Base-by-base conservation (phyloP, 2,113 vertebrate species). In the Microtus richardsoni region DNA sequence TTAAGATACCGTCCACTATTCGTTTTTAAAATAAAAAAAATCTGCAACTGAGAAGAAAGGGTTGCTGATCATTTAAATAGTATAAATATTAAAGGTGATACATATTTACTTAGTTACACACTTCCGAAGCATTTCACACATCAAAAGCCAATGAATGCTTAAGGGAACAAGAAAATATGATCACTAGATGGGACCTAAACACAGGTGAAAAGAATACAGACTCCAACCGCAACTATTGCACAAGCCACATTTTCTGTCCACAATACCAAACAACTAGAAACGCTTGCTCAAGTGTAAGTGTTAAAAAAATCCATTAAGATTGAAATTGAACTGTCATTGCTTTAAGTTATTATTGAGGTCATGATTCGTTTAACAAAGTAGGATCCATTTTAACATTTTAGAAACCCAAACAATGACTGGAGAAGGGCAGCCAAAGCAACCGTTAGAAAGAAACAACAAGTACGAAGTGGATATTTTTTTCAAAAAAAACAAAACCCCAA, bases 221-320 rank as follows among this genome's bases (percentile, higher is more conserved):
- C 89, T 87, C 39, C 36, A 79, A 36, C 71, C 62, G 1, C 14
- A 91, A 44, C 16, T 88, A 16, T n/a, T 12, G 0, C 11, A 79
- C 3, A 83, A 54, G 28, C 4, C 9, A 52, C 5, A 64, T 52
- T 52, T 80, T 82, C 36, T 83, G 12, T 77, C 26, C 41, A 77
- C 58, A 71, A 66, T 90, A 7, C 41, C 64, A 93, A 92, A 64
- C 74, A 85, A 95, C 60, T 91, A 95, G 66, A 95, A 92, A 73
- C 78, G 0, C 49, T 94, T 95, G 83, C 66, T 64, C 9, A 91
- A 90, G 44, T 62, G 75, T 82, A 22, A 84, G 44, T 91, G 85
- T 93, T 17, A n/a, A 14, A 95, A 92, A 68, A 77, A 74, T 94
- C 52, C n/a, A 91, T 54, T 47, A 92, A 66, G 79, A 82, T 86